These are phyloP conservation scores for Pterocles burchelli DNA, from an alignment of 2,113 vertebrate genomes.

Conservation along the genomic window DNA sequence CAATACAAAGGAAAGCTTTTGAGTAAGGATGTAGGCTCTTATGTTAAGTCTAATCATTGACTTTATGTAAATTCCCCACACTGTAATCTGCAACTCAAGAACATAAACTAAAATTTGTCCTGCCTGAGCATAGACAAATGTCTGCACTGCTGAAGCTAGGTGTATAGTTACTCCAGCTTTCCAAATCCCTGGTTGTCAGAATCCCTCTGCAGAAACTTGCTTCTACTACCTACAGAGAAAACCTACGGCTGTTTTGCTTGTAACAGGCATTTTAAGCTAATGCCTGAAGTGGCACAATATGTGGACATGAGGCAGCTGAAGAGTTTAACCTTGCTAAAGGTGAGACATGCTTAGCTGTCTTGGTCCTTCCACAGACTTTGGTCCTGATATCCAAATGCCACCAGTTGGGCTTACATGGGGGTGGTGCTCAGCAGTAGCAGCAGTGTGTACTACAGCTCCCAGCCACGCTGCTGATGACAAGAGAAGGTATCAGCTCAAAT, in stretches of 20 bases:
- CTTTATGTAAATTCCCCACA: background rate
- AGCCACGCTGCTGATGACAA: background rate
- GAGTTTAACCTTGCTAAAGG: background rate
- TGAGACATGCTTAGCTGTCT: rapidly evolving
- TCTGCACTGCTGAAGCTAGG: background rate
- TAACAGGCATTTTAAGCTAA: background rate
- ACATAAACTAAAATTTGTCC: background rate
- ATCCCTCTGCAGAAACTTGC: background rate
- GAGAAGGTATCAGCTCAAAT: background rate
- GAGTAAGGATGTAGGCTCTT: background rate
- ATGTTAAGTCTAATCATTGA: background rate
- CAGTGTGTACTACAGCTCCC: background rate
- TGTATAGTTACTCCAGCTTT: background rate
- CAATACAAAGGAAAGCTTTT: background rate
- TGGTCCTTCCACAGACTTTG: background rate
- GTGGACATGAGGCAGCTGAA: background rate
- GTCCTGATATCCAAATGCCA: background rate
- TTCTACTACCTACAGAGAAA: background rate
- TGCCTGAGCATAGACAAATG: background rate
- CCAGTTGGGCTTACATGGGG: background rate
- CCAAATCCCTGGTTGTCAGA: background rate
- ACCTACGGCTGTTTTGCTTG: background rate
- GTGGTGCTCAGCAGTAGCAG: background rate
- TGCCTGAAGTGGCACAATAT: background rate
- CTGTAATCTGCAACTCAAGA: background rate